phyloP scores from a whole-genome alignment of 2,888 invertebrate species.

The Julus scandinavius region DNA sequence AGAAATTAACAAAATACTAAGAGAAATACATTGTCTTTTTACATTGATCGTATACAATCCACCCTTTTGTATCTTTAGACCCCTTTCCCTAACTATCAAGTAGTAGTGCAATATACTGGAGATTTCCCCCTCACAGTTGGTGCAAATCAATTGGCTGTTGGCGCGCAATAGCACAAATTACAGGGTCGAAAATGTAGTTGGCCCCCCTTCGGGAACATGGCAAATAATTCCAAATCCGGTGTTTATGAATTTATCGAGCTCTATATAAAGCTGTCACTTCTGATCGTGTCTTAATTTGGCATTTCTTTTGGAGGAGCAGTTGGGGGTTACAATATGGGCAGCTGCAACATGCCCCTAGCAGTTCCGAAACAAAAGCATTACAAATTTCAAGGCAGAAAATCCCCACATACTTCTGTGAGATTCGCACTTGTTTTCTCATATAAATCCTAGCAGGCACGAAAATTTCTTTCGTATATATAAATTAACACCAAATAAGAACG shows the following conservation, averaged over 20 bases:
- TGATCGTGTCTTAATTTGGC: slow-evolving; percentile 33
- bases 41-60: no score
- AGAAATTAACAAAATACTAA: no score
- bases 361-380: slow-evolving; percentile 33
- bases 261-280: slow-evolving; percentile 33
- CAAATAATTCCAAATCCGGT: slow-evolving; percentile 33
- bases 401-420: slow-evolving; percentile 7
- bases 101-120: not conserved
- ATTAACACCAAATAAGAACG: not conserved
- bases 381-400: slow-evolving; percentile 6
- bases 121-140: slow-evolving; percentile 12
- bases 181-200: slow-evolving; percentile 23
- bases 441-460: slow-evolving; percentile 24
- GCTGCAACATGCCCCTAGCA: slow-evolving; percentile 18
- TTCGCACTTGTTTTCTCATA: slow-evolving; percentile 19
- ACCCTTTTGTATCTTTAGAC: no score
- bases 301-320: slow-evolving; percentile 19
- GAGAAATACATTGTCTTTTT: no score
- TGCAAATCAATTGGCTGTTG: slow-evolving; percentile 21
- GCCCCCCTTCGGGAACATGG: not conserved
- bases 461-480: not conserved
- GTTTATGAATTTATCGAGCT: slow-evolving; percentile 27
- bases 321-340: slow-evolving; percentile 33
- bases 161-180: slow-evolving; percentile 8
- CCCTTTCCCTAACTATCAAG: not conserved